Conservation (phyloP, 2,113 vertebrate genomes). For the Laticauda laticaudata region DNA sequence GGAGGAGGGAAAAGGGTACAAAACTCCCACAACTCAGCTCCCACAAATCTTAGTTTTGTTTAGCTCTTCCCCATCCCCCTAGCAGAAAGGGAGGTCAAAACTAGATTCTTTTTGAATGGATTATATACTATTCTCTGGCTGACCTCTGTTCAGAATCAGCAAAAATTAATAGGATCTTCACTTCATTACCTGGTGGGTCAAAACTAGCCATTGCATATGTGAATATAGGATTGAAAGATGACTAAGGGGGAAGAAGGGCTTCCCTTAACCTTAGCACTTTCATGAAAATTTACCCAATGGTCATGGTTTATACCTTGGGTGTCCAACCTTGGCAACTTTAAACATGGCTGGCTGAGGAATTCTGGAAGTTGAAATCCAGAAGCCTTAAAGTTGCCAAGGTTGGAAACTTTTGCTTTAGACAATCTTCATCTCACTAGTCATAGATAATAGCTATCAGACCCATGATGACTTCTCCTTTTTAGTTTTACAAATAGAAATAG, state of each 20-base stretch:
- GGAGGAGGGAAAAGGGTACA: conserved; percentile 24
- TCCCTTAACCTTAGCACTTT: not conserved
- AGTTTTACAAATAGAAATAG: not conserved
- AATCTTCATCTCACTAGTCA: not conserved
- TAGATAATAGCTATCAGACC: not conserved
- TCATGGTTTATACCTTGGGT: not conserved
- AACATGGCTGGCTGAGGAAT: not conserved
- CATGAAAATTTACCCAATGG: not conserved
- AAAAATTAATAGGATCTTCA: not conserved
- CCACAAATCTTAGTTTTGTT: conserved; percentile 54
- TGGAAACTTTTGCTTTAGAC: not conserved
- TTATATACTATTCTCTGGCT: conserved; percentile 24
- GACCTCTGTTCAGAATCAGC: conserved; percentile 19
- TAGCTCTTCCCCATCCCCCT: conserved; percentile 23
- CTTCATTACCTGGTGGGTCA: not conserved
- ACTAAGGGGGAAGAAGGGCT: not conserved
- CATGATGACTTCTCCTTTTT: not conserved
- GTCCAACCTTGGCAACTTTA: not conserved
- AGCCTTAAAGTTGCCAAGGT: not conserved
- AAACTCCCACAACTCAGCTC: not conserved
- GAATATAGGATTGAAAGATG: not conserved
- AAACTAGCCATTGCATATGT: not conserved
- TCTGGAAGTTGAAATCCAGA: not conserved
- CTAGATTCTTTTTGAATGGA: conserved; percentile 16
- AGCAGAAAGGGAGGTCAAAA: conserved; percentile 6